Conservation (phyloP, 2,797 vertebrate genomes). For the Periparus ater region DNA sequence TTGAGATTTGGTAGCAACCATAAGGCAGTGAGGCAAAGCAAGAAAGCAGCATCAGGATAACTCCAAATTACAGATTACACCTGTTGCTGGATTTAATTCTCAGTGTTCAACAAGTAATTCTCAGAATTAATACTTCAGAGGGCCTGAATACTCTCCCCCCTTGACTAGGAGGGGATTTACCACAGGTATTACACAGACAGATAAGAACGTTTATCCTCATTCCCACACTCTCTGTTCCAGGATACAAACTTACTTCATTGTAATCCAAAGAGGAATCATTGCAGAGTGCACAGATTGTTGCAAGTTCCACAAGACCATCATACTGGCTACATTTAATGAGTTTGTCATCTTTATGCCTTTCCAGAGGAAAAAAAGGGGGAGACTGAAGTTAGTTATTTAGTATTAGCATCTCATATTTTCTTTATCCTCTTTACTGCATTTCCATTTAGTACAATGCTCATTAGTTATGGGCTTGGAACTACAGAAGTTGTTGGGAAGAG, state of each 20-base stretch:
- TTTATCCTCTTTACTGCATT: not conserved
- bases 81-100: not conserved
- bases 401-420: not conserved
- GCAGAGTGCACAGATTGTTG: constrained; percentile 95
- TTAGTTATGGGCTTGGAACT: not conserved
- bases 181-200: not conserved
- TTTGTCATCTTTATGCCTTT: constrained; percentile 89
- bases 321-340: constrained; percentile 84
- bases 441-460: not conserved
- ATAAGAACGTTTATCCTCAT: not conserved
- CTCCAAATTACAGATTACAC: not conserved
- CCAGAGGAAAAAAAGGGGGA: constrained; percentile 6
- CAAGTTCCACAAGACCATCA: constrained; percentile 91
- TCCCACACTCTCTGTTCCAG: not conserved
- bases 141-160: not conserved
- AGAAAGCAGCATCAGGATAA: not conserved
- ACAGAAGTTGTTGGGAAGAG: not conserved
- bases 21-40: not conserved
- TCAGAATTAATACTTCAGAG: not conserved
- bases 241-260: constrained; percentile 86
- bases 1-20: not conserved
- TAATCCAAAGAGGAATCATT: constrained; percentile 98
- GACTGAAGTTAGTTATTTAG: not conserved
- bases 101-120: not conserved
- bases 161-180: not conserved